A percentile compares a stretch with the other conserved stretches of the same genome.
phyloP scores from a whole-genome alignment of 1,140 invertebrate species.

The Steinernema khuongi region DNA sequence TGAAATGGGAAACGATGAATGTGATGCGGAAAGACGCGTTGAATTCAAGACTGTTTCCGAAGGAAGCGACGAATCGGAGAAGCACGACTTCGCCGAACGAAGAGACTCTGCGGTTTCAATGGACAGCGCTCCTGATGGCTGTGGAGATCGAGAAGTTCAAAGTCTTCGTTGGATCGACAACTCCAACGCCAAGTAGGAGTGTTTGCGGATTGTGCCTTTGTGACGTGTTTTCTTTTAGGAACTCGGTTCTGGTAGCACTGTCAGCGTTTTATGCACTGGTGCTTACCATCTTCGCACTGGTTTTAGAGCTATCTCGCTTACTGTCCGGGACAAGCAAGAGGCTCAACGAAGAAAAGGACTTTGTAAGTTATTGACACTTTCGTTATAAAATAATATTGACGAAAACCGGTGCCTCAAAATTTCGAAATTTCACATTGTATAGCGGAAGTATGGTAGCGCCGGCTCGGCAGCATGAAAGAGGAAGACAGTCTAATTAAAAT shows the following conservation, averaged over 20 bases:
- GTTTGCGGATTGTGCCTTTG: not conserved
- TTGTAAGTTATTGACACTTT: constrained; percentile 27
- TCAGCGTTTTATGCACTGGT: constrained; percentile 52
- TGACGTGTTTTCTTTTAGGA: constrained; percentile 34
- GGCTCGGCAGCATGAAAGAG: constrained; percentile 15
- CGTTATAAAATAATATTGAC: no score
- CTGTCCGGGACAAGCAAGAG: constrained; percentile 40
- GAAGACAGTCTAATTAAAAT: constrained; percentile 25
- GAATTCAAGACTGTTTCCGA: not conserved
- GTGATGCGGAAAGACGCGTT: constrained; percentile 1
- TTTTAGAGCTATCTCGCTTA: constrained; percentile 51
- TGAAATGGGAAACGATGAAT: not conserved
- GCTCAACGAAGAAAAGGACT: constrained; percentile 38
- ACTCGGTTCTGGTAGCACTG: constrained; percentile 51
- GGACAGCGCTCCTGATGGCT: not conserved
- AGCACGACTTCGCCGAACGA: not conserved
- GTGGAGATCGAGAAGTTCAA: not conserved
- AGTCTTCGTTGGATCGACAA: constrained; percentile 33
- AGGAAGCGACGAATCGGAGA: constrained; percentile 9
- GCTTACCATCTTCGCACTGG: constrained; percentile 54
- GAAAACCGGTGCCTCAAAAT: no score
- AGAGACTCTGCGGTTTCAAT: not conserved
- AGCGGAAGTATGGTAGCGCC: constrained; percentile 19
- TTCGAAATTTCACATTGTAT: constrained; percentile 29
- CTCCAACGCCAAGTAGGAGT: constrained; percentile 23